Evolutionary conservation across 2,113 vertebrate species (phyloP).

Genomic region (Clinocottus analis): DNA sequence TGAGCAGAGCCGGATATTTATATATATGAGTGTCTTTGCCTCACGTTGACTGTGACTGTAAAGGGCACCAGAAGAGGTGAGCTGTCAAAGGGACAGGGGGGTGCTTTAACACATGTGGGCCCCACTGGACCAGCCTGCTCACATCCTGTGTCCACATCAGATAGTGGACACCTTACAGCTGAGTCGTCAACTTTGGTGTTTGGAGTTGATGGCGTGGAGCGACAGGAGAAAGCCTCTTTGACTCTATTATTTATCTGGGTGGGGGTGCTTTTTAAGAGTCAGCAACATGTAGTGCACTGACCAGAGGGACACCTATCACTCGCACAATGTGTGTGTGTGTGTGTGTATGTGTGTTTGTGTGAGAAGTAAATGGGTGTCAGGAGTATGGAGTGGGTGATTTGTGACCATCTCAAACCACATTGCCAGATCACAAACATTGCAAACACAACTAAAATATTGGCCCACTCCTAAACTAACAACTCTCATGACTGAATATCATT

Average conservation of each 20-base stretch:
- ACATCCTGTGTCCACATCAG: conserved; percentile 56
- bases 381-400: not conserved
- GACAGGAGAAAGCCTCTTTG: conserved; percentile 63
- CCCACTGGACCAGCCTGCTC: conserved; percentile 41
- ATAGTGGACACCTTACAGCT: conserved; percentile 75
- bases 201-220: conserved; percentile 64
- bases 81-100: conserved; percentile 55
- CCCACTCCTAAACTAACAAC: not conserved
- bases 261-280: conserved; percentile 56
- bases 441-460: not conserved
- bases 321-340: conserved; percentile 21
- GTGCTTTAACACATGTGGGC: conserved; percentile 46
- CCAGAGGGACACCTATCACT: conserved; percentile 35
- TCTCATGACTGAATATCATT: not conserved
- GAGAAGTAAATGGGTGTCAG: conserved; percentile 17
- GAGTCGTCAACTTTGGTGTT: conserved; percentile 68
- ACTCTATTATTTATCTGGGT: conserved; percentile 72
- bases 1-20: conserved; percentile 65
- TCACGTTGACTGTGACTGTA: conserved; percentile 52
- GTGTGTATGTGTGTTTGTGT: conserved; percentile 33
- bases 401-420: conserved; percentile 26
- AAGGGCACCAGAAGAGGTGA: conserved; percentile 67
- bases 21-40: conserved; percentile 55
- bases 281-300: conserved; percentile 59
- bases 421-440: conserved; percentile 10